phyloP scores from a whole-genome alignment of 2,888 invertebrate genomes.

The Andrena hattorfiana region DNA sequence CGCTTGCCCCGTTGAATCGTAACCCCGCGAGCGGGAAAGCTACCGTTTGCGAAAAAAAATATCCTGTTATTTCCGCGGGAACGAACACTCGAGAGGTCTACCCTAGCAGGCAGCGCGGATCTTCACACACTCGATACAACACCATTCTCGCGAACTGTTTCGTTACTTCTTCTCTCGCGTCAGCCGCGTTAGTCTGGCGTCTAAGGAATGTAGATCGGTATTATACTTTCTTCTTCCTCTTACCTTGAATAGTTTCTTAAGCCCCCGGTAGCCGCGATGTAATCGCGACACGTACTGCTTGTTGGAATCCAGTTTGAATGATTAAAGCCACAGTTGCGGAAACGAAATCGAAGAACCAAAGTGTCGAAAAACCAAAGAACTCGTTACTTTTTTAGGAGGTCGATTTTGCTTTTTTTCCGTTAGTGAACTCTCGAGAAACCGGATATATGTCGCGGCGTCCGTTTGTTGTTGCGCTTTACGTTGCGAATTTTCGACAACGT shows the following conservation, averaged over 20 bases:
- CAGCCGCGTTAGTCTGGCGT: background rate
- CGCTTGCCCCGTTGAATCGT: constrained; percentile 3
- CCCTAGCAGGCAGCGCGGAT: background rate
- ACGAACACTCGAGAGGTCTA: constrained; percentile 8
- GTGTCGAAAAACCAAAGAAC: constrained; percentile 56
- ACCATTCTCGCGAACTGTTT: constrained; percentile 19
- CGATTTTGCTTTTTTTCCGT: constrained; percentile 16
- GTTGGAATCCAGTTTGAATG: constrained; percentile 85
- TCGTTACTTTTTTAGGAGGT: constrained; percentile 19
- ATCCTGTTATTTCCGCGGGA: constrained; percentile 23
- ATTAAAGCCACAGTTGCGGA: constrained; percentile 82
- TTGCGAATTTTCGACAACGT: constrained; percentile 67
- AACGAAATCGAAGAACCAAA: constrained; percentile 73
- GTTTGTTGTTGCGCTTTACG: constrained; percentile 41
- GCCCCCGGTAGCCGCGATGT: constrained; percentile 84
- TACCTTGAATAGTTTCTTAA: constrained; percentile 85
- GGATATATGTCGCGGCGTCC: constrained; percentile 65
- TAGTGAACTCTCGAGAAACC: constrained; percentile 52
- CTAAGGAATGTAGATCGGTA: background rate
- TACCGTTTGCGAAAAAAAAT: background rate
- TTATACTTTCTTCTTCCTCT: constrained; percentile 61
- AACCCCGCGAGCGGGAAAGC: constrained; percentile 30
- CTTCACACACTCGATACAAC: constrained; percentile 29
- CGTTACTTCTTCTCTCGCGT: constrained; percentile 10
- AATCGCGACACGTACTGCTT: constrained; percentile 85